Evolutionary conservation across 2,113 vertebrate genomes (phyloP).

Genomic region (Solea solea): DNA sequence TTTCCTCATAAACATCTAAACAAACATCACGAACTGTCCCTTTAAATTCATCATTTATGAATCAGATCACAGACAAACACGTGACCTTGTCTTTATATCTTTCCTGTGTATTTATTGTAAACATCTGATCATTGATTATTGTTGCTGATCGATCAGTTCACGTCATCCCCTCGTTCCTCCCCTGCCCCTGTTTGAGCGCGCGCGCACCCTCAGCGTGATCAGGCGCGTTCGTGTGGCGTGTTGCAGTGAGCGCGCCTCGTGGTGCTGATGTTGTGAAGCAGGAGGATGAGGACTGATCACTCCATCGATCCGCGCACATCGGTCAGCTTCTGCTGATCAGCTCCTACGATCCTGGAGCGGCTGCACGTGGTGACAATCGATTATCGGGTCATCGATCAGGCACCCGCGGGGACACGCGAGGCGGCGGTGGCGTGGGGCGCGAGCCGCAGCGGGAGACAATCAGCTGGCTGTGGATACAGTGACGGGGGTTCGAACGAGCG

Average conservation of each 20-base stretch:
- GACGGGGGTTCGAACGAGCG: too few relatives aligned
- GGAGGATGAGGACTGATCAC: constrained; percentile 35
- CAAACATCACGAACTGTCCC: too few relatives aligned
- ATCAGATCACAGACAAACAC: too few relatives aligned
- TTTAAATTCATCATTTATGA: too few relatives aligned
- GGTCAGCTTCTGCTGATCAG: constrained; percentile 11
- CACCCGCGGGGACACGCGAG: constrained; percentile 24
- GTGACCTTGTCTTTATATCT: too few relatives aligned
- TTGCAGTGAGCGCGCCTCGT: constrained; percentile 42
- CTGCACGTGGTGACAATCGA: constrained; percentile 16
- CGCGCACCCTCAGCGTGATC: background rate
- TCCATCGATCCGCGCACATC: constrained; percentile 41
- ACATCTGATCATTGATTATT: background rate
- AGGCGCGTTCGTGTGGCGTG: constrained; percentile 21
- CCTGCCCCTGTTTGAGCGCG: background rate
- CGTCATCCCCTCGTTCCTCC: too few relatives aligned
- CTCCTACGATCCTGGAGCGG: background rate
- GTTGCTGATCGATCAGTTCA: background rate
- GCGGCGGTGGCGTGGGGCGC: background rate
- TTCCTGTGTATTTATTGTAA: too few relatives aligned
- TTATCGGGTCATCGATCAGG: constrained; percentile 3
- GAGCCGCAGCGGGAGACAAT: constrained; percentile 18
- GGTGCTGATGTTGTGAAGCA: constrained; percentile 47
- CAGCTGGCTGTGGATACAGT: constrained; percentile 3
- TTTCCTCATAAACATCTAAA: too few relatives aligned